Evolutionary conservation across 2,797 vertebrate species (phyloP).

Genomic region (Balearica regulorum): DNA sequence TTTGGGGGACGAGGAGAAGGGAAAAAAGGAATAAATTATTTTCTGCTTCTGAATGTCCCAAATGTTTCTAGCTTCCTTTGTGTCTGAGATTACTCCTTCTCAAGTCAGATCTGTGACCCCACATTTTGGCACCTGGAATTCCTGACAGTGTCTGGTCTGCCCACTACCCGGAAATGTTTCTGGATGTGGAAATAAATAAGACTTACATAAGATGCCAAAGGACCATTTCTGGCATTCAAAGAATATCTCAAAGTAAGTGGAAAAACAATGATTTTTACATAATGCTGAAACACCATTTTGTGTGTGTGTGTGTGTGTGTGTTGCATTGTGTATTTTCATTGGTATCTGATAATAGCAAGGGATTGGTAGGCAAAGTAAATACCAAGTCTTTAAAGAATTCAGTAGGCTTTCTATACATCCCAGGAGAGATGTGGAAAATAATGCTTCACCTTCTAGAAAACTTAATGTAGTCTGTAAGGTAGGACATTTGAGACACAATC

Average conservation of each 20-base stretch:
- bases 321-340: neutral
- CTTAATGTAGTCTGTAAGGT: constrained; percentile 43
- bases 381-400: neutral
- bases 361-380: constrained; percentile 19
- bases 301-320: too few relatives aligned
- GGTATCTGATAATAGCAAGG: neutral
- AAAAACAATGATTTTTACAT: neutral
- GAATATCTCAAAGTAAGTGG: neutral
- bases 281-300: constrained; percentile 9
- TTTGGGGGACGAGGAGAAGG: neutral
- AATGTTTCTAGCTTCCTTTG: neutral
- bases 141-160: neutral
- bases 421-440: constrained; percentile 16
- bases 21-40: neutral
- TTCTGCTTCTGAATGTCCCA: neutral
- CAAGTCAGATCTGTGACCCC: neutral
- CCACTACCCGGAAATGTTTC: neutral
- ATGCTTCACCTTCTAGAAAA: constrained; percentile 52
- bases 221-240: neutral
- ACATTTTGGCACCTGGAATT: neutral
- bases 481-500: neutral
- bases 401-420: neutral
- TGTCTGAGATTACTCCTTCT: neutral
- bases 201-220: neutral
- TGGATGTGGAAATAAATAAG: neutral